Base-by-base conservation (phyloP, 2,113 vertebrate genomes). In the Psittacara wagleri region DNA sequence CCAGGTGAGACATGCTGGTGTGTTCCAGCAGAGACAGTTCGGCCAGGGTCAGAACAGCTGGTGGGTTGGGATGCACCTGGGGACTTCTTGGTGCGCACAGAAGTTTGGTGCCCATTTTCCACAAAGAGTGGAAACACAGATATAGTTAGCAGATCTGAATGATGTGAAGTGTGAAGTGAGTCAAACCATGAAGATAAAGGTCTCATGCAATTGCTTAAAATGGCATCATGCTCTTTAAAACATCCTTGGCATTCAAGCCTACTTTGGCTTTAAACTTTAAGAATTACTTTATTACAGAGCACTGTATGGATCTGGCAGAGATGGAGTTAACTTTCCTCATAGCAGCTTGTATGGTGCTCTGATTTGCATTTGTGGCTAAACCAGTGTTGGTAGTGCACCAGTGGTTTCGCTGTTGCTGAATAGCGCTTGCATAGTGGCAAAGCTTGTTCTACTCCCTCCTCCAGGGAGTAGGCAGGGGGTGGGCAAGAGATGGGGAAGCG, bases 121-220 rank as follows among this genome's bases (percentile, higher is more conserved):
- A 64, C 29, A 31, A 69, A 57, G 57, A 29, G 15, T 46, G 27
- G 37, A 54, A 61, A 18, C 29, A 31, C 39, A 33, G 44, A 76
- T 44, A 31, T 39, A 22, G 8, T 64, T 55, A 31, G 37, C 25
- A 1, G 25, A 43, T 29, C 46, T 82, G 51, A 57, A 13, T 33
- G 4, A 31, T 54, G n/a, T 59, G 28, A 55, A 74, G 49, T 48
- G 28, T 2, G 33, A 59, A 59, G 4, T 33, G 63, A 90, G 67
- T 86, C 83, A 95, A 41, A 39, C 29, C 44, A 49, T 86, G 86
- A 91, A 86, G 72, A 76, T 82, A 85, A 95, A 90, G 52, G 51
- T 76, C 57, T 94, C 54, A 82, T 55, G 55, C 52, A 61, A 80
- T 51, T 76, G 68, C 79, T 74, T 79, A 72, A 79, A 82, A 86